Evolutionary conservation across 2,888 invertebrate genomes (phyloP), one percentile per base, ranked within the genome.

Genomic region (Blastobasis lacticolella): DNA sequence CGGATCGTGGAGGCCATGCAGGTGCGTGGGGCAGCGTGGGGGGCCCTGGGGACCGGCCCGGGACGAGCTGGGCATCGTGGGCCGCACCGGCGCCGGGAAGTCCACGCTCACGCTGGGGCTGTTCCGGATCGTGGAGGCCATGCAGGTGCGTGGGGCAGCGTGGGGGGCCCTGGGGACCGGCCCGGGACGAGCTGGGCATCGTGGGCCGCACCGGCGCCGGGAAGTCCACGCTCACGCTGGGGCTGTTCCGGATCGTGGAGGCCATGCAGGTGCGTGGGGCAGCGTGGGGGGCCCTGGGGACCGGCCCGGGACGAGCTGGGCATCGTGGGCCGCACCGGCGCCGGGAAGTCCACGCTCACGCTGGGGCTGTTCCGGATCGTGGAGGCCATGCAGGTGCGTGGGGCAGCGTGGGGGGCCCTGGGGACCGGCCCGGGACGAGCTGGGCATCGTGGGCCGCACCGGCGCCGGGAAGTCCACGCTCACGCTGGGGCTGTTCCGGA

Each of bases 381-480:
- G 36, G 38, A 10, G 36, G 37, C 10, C 38, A 36, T 42, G 45
- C 37, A 44, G 10, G 23, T 36, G 51, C n/a, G n/a, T n/a, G n/a
- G n/a, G n/a, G n/a, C n/a, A n/a, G n/a, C n/a, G n/a, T n/a, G n/a
- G n/a, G n/a, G n/a, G n/a, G n/a, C n/a, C n/a, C n/a, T n/a, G n/a
- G n/a, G n/a, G n/a, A n/a, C n/a, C 90, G 49, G 94, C 95, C 41
- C 93, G 95, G 45, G 96, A 97, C 81, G 97, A 97, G 89, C 92
- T 96, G 51, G 96, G 95, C 66, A 96, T 96, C 73, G 96, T 96
- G 37, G 96, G 96, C 48, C 90, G 96, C 69, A 96, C 96, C 47
- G 97, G 96, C 60, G 96, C 96, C 62, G 97, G 97, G 67, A 97
- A 97, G 88, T 96, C 96, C 53, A 97, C 96, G 62, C 90, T 97